A percentile compares a stretch with the other conserved stretches of the same genome.
These are phyloP conservation scores for Neolamprologus falcicula DNA, from an alignment of 2,113 vertebrate species.

Conservation along the genomic window DNA sequence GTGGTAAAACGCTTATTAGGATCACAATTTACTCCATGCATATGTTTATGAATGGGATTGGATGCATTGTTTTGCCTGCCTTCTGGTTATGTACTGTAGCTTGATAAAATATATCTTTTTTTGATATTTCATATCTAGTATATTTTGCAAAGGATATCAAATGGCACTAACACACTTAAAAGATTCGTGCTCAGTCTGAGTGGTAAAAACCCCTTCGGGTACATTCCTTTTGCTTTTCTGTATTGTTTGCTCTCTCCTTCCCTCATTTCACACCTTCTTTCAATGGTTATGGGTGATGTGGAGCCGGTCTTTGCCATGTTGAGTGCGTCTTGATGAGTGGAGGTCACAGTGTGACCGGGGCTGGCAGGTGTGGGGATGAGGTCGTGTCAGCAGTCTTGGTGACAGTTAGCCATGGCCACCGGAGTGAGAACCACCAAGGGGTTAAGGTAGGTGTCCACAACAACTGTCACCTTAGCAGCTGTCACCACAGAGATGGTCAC, in stretches of 20 bases:
- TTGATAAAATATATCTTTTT: slow-evolving; percentile 42
- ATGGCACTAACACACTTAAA: slow-evolving; percentile 21
- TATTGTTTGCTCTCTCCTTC: slow-evolving; percentile 44
- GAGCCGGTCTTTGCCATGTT: background rate
- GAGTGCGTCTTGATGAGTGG: slow-evolving; percentile 1
- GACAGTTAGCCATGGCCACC: slow-evolving; percentile 30
- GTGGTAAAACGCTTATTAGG: slow-evolving; percentile 57
- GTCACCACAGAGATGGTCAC: slow-evolving; percentile 37
- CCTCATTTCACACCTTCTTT: background rate
- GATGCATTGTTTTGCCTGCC: slow-evolving; percentile 24
- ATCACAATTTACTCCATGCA: slow-evolving; percentile 73
- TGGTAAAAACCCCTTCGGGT: slow-evolving; percentile 17
- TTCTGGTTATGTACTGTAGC: slow-evolving; percentile 26
- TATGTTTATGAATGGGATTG: slow-evolving; percentile 34
- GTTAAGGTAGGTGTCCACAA: slow-evolving; percentile 5
- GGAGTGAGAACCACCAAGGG: slow-evolving; percentile 12
- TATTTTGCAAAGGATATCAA: slow-evolving; percentile 20
- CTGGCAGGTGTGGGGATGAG: slow-evolving; percentile 25
- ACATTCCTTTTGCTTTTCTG: slow-evolving; percentile 54
- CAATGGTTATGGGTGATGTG: background rate
- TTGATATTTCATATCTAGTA: slow-evolving; percentile 16
- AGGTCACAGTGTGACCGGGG: slow-evolving; percentile 56
- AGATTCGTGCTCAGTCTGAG: slow-evolving; percentile 32
- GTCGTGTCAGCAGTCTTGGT: slow-evolving; percentile 36
- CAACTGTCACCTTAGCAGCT: slow-evolving; percentile 39